A percentile compares a stretch with the other conserved stretches of the same genome.
These are phyloP conservation scores for Chionis minor DNA, from an alignment of 2,113 vertebrate genomes.

Conservation along the genomic window DNA sequence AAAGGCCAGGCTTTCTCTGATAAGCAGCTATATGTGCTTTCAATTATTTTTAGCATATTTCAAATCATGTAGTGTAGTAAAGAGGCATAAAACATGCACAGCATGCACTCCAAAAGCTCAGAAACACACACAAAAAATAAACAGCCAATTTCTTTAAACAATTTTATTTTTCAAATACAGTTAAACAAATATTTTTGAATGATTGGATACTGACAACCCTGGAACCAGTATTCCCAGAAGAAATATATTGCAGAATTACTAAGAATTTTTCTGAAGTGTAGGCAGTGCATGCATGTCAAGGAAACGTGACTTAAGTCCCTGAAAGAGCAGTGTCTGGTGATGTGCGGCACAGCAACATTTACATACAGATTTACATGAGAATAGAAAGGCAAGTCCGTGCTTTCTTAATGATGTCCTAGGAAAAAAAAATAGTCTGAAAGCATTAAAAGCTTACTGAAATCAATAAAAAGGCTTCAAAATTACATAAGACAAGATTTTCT, in stretches of 20 bases:
- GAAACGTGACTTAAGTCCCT: background rate
- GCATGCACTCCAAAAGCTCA: background rate
- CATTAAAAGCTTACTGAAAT: background rate
- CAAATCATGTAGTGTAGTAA: background rate
- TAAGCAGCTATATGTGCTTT: background rate
- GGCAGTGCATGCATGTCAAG: background rate
- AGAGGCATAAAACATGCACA: background rate
- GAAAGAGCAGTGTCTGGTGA: background rate
- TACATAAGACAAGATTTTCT: background rate
- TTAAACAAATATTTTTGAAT: background rate
- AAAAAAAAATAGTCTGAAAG: background rate
- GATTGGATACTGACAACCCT: background rate
- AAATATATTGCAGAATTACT: background rate
- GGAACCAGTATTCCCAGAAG: background rate
- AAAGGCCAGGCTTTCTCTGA: background rate
- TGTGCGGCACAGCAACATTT: background rate
- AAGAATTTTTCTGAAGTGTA: background rate
- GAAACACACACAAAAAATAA: background rate
- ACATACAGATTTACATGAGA: background rate
- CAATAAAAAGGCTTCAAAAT: background rate
- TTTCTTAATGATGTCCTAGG: background rate
- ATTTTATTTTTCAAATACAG: background rate
- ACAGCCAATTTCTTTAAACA: background rate
- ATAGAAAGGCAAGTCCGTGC: background rate
- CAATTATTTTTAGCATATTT: background rate